Evolutionary conservation across 2,797 vertebrate genomes (phyloP).

Genomic region (Halcyon chelicuti): DNA sequence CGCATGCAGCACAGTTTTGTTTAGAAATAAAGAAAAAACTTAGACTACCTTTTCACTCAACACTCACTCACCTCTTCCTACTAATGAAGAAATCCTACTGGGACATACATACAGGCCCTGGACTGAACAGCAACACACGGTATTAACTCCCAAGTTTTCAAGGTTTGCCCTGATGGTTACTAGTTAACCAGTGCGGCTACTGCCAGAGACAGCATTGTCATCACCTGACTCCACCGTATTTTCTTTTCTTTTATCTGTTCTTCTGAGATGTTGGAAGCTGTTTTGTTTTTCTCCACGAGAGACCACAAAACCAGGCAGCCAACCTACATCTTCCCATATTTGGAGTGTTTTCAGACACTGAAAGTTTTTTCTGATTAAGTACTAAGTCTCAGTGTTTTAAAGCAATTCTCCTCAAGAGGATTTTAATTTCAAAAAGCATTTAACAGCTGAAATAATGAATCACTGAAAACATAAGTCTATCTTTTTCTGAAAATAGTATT

Average conservation of each 20-base stretch:
- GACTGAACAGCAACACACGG: background rate
- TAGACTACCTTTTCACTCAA: background rate
- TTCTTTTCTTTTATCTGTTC: background rate
- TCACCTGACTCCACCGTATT: background rate
- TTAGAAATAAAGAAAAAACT: no score
- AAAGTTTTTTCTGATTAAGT: background rate
- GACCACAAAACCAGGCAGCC: background rate
- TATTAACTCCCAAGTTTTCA: background rate
- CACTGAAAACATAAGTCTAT: background rate
- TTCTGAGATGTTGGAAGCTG: background rate
- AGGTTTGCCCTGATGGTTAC: background rate
- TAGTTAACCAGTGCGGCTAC: background rate
- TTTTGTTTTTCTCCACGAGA: background rate
- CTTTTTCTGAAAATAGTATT: background rate
- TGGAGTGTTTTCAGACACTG: background rate
- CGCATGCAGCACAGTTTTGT: background rate
- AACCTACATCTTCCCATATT: background rate
- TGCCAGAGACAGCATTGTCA: background rate
- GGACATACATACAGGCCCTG: no score
- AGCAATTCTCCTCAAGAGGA: background rate
- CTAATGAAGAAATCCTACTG: background rate
- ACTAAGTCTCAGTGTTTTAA: background rate
- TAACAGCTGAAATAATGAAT: background rate
- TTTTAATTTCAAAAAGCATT: background rate
- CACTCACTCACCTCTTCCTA: background rate